These are phyloP conservation scores for Polyergus mexicanus DNA, from an alignment of 1,140 invertebrate genomes.

Conservation along the genomic window DNA sequence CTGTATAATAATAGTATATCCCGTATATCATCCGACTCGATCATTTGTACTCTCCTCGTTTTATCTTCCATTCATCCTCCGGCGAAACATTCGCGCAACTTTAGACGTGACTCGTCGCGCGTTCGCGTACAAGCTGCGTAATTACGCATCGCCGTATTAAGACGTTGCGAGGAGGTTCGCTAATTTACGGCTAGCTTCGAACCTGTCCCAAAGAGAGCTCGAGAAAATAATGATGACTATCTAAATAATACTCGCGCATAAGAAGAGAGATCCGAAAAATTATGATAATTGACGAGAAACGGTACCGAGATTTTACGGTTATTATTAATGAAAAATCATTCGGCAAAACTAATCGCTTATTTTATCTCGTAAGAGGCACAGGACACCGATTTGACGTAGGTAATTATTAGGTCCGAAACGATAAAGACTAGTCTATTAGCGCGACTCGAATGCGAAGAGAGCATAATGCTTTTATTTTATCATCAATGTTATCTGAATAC, in stretches of 20 bases:
- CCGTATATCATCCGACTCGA: neutral
- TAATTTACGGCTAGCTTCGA: conserved; percentile 30
- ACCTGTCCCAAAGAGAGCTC: neutral
- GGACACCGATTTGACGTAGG: neutral
- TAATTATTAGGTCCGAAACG: conserved; percentile 10
- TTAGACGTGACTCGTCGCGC: conserved; percentile 59
- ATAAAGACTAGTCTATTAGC: conserved; percentile 1
- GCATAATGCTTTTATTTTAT: neutral
- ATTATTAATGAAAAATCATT: too few species aligned
- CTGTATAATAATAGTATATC: neutral
- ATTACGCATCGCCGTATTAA: conserved; percentile 34
- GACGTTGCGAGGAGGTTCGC: conserved; percentile 36
- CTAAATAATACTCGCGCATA: neutral
- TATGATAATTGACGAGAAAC: conserved; percentile 12
- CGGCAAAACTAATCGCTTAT: neutral
- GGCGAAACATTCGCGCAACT: conserved; percentile 3
- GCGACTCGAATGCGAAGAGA: neutral
- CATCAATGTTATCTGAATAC: neutral
- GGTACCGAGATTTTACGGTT: too few species aligned
- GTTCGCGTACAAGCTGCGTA: conserved; percentile 40
- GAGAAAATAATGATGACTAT: conserved; percentile 12
- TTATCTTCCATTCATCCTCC: neutral
- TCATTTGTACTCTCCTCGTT: conserved; percentile 13
- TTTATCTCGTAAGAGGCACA: neutral
- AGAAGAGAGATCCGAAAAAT: neutral